A percentile compares a stretch with the other conserved stretches of the same genome.
Evolutionary conservation across 2,888 invertebrate species (phyloP).

Genomic region (Amphimallon solstitiale): DNA sequence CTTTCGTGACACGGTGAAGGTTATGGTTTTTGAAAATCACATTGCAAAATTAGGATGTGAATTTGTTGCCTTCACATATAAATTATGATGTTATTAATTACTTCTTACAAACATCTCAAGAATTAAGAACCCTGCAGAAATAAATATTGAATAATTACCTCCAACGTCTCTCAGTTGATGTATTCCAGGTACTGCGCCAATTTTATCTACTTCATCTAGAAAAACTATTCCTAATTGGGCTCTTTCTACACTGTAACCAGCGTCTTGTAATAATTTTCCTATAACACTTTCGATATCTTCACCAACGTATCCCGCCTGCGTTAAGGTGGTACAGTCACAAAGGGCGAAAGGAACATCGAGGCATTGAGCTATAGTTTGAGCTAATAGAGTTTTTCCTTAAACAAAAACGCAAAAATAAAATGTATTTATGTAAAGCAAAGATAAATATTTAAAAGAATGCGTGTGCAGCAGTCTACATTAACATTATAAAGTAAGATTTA

Average conservation of each 20-base stretch:
- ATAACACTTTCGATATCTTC: conserved; percentile 99
- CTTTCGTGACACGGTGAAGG: neutral
- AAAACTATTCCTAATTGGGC: conserved; percentile 99
- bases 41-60: too few species aligned
- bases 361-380: conserved; percentile 97
- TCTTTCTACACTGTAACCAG: conserved; percentile 95
- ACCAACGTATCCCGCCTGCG: conserved; percentile 98
- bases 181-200: conserved; percentile 95
- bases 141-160: conserved; percentile 62
- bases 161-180: conserved; percentile 96
- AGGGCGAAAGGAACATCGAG: conserved; percentile 99
- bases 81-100: too few species aligned
- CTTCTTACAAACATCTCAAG: too few species aligned
- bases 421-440: too few species aligned
- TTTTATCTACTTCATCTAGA: conserved; percentile 98
- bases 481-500: too few species aligned
- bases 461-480: too few species aligned
- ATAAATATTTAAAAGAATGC: neutral
- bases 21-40: neutral
- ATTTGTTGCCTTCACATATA: too few species aligned
- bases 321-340: conserved; percentile 96
- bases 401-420: too few species aligned
- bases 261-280: conserved; percentile 94
- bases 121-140: too few species aligned
- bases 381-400: conserved; percentile 92